These are phyloP conservation scores for Disparrhopalites patrizii DNA, from an alignment of 2,888 invertebrate species.

Conservation along the genomic window DNA sequence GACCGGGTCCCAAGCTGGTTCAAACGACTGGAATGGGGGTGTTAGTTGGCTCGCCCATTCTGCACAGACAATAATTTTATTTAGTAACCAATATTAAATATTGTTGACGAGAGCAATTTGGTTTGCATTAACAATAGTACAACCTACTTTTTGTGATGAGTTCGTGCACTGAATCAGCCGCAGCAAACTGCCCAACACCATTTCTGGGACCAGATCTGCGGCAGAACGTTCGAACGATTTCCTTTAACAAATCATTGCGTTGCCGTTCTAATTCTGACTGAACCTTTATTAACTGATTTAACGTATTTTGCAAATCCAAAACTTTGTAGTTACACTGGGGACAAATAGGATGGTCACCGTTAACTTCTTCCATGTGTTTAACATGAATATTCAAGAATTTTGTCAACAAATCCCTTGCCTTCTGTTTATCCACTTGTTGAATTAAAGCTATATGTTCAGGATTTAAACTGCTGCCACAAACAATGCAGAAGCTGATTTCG, in stretches of 20 bases:
- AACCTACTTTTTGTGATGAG: conserved; percentile 3
- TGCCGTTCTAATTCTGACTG: conserved; percentile 2
- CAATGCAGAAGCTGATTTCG: not conserved
- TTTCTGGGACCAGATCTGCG: not conserved
- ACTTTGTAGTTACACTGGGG: not conserved
- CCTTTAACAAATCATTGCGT: conserved; percentile 2
- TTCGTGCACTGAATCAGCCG: not conserved
- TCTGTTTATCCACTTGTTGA: not conserved
- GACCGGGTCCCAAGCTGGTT: no score
- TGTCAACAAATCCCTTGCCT: not conserved
- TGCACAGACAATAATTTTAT: no score
- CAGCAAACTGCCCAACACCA: not conserved
- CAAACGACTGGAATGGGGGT: no score
- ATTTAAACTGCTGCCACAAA: not conserved
- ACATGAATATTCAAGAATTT: not conserved
- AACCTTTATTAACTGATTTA: not conserved
- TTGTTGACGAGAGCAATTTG: no score
- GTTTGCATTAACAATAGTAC: no score
- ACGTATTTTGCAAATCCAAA: not conserved
- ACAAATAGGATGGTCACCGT: not conserved
- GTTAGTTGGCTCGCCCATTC: no score
- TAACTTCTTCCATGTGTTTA: not conserved
- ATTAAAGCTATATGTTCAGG: not conserved
- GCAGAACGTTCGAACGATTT: conserved; percentile 9
- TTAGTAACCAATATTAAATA: not conserved